These are phyloP conservation scores for Aporophyla nigra DNA, from an alignment of 2,888 invertebrate genomes.

Conservation along the genomic window DNA sequence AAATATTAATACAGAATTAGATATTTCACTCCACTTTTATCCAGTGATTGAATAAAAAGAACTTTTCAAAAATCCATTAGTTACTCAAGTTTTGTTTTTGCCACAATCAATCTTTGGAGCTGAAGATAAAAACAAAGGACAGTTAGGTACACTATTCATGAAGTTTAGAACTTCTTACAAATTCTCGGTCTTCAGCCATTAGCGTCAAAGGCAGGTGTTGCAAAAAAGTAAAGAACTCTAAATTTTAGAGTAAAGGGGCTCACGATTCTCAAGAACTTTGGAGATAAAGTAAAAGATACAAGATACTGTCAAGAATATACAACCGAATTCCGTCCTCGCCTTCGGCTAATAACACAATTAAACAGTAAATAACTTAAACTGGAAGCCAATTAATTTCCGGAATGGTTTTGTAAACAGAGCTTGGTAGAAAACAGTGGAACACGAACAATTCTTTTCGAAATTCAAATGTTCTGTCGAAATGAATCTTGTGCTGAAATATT, in stretches of 20 bases:
- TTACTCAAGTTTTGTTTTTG: slow-evolving; percentile 44
- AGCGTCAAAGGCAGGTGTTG: slow-evolving; percentile 44
- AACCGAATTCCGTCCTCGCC: slow-evolving; percentile 21
- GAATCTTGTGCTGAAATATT: slow-evolving; percentile 52
- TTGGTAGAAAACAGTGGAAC: slow-evolving; percentile 32
- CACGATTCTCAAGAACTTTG: slow-evolving; percentile 24
- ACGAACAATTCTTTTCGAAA: slow-evolving; percentile 50
- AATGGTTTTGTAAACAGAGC: slow-evolving; percentile 58
- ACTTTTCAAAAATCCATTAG: slow-evolving; percentile 24
- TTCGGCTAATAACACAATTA: slow-evolving; percentile 57
- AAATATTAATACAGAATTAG: background rate
- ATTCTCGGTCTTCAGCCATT: slow-evolving; percentile 28
- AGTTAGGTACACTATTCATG: slow-evolving; percentile 36
- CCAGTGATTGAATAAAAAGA: slow-evolving; percentile 19
- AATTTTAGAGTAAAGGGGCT: background rate
- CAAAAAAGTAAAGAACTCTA: slow-evolving; percentile 6
- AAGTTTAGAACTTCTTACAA: slow-evolving; percentile 27
- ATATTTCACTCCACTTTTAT: slow-evolving; percentile 10
- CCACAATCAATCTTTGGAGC: slow-evolving; percentile 37
- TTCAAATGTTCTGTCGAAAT: slow-evolving; percentile 46
- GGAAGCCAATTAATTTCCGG: slow-evolving; percentile 62
- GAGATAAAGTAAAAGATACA: slow-evolving; percentile 29
- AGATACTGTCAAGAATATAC: slow-evolving; percentile 33
- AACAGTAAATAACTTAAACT: slow-evolving; percentile 61
- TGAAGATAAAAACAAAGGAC: slow-evolving; percentile 43